Evolutionary conservation across 2,113 vertebrate genomes (phyloP).

Genomic region (Anolis carolinensis): DNA sequence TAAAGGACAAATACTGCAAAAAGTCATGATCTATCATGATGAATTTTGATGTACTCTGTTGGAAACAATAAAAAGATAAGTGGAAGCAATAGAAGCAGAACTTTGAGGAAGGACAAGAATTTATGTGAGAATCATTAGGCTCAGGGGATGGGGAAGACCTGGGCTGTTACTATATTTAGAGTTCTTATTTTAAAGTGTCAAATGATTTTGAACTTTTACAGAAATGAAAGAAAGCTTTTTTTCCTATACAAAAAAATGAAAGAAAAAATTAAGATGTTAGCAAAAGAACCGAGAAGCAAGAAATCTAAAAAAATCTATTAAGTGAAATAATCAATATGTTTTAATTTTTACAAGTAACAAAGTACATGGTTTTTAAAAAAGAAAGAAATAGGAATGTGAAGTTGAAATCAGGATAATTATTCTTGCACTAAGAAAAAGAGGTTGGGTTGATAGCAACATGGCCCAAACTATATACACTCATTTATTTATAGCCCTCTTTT

Average conservation of each 20-base stretch:
- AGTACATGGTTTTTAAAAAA: neutral
- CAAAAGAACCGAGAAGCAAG: neutral
- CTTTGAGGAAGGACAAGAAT: neutral
- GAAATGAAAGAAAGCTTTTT: neutral
- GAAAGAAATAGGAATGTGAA: neutral
- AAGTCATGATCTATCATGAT: slow-evolving; percentile 4
- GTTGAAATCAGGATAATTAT: neutral
- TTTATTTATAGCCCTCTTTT: neutral
- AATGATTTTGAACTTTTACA: neutral
- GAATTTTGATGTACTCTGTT: neutral
- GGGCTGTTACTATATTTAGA: neutral
- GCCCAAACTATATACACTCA: neutral
- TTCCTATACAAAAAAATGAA: neutral
- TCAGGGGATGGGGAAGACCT: too few species aligned
- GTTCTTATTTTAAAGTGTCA: neutral
- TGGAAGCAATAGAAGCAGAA: neutral
- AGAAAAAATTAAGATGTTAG: neutral
- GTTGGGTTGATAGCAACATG: neutral
- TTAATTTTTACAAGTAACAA: neutral
- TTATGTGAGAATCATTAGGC: neutral
- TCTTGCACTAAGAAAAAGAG: neutral
- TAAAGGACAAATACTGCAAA: neutral
- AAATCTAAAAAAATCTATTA: neutral
- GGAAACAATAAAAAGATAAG: slow-evolving; percentile 1
- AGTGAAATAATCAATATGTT: neutral